Conservation (phyloP, 2,113 vertebrate species). For the Pandion haliaetus region DNA sequence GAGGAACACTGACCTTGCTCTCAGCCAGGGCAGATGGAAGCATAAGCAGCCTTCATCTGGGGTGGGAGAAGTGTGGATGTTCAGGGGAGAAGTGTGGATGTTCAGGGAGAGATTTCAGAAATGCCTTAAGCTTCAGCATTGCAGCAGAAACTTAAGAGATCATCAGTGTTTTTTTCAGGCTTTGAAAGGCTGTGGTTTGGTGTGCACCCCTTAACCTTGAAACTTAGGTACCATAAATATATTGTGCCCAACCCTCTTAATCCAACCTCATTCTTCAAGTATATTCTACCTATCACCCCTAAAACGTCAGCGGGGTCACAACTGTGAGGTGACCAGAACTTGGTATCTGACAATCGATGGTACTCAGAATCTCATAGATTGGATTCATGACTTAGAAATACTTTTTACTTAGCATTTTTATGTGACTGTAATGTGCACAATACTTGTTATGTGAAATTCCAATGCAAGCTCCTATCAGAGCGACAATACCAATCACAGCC, state of each 20-base stretch:
- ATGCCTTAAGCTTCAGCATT: background rate
- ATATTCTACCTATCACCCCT: background rate
- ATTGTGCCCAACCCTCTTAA: background rate
- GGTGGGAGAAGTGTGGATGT: background rate
- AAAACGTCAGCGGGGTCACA: background rate
- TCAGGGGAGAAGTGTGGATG: background rate
- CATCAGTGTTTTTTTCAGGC: background rate
- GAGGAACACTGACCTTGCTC: background rate
- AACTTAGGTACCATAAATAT: background rate
- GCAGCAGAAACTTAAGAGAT: background rate
- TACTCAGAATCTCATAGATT: background rate
- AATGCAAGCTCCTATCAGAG: background rate
- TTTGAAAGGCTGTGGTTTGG: background rate
- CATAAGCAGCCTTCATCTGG: background rate
- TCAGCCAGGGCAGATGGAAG: background rate
- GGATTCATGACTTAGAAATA: background rate
- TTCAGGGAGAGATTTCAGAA: background rate
- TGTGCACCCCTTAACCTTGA: background rate
- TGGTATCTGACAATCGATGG: background rate
- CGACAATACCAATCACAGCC: background rate
- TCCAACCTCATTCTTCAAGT: background rate
- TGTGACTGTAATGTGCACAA: background rate
- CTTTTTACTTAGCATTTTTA: background rate
- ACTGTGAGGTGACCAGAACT: background rate
- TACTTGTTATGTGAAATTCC: background rate